A percentile compares a stretch with the other conserved stretches of the same genome.
Evolutionary conservation across 1,140 invertebrate species (phyloP).

Genomic region (Galleria mellonella): DNA sequence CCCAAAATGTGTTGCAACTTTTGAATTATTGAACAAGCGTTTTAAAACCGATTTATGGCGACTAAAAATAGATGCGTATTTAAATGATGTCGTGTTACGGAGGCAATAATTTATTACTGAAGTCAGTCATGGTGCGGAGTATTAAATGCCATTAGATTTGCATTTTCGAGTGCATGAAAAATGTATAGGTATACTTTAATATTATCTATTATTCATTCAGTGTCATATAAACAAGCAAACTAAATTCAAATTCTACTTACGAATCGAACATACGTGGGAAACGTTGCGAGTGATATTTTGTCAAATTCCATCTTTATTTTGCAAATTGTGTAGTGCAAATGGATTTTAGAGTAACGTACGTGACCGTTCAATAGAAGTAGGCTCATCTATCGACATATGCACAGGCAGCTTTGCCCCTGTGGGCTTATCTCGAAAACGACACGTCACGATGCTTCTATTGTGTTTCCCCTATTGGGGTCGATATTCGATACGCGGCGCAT

Average conservation of each 20-base stretch:
- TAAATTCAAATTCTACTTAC: not conserved
- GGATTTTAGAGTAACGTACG: constrained; percentile 32
- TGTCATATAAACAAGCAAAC: no score
- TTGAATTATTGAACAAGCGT: constrained; percentile 5
- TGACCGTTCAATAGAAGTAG: constrained; percentile 34
- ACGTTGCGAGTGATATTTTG: not conserved
- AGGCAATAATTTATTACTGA: constrained; percentile 29
- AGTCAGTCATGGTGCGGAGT: constrained; percentile 20
- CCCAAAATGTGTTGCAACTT: not conserved
- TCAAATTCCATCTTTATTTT: constrained; percentile 5
- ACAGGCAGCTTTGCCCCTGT: constrained; percentile 21
- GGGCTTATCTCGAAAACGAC: constrained; percentile 25
- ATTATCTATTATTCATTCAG: not conserved
- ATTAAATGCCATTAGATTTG: constrained; percentile 28
- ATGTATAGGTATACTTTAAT: constrained; percentile 8
- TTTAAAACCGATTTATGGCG: not conserved
- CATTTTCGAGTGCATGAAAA: constrained; percentile 30
- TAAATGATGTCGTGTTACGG: constrained; percentile 27
- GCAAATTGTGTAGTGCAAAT: constrained; percentile 14
- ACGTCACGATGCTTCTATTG: constrained; percentile 28
- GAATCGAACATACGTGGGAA: not conserved
- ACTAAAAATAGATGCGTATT: constrained; percentile 14
- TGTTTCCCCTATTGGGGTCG: constrained; percentile 35
- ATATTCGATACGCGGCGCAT: constrained; percentile 22
- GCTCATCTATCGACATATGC: constrained; percentile 18